These are phyloP conservation scores for Hemistola chrysoprasaria DNA, from an alignment of 2,888 invertebrate genomes.

Conservation along the genomic window DNA sequence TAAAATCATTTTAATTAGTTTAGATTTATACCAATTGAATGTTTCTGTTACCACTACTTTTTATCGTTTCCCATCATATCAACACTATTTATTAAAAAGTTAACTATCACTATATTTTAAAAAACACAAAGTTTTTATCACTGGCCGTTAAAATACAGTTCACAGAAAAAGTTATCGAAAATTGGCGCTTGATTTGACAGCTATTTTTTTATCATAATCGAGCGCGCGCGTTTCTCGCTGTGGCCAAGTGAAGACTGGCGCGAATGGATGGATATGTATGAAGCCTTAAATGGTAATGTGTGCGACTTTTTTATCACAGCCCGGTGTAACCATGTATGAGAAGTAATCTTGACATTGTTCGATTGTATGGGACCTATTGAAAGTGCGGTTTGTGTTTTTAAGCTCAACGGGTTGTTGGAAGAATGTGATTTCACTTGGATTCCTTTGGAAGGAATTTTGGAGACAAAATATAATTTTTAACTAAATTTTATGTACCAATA, in stretches of 20 bases:
- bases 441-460: not conserved
- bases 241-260: slow-evolving; percentile 60
- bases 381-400: slow-evolving; percentile 12
- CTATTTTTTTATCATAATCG: slow-evolving; percentile 22
- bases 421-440: not conserved
- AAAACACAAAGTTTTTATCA: slow-evolving; percentile 10
- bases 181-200: slow-evolving; percentile 7
- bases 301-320: slow-evolving; percentile 35
- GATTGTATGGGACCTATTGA: slow-evolving; percentile 19
- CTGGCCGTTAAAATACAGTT: slow-evolving; percentile 9
- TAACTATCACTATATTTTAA: slow-evolving; percentile 7
- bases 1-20: too few relatives aligned
- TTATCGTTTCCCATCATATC: slow-evolving; percentile 16
- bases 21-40: slow-evolving; percentile 10
- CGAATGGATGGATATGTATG: slow-evolving; percentile 32
- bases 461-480: too few relatives aligned
- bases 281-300: slow-evolving; percentile 50
- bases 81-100: slow-evolving; percentile 15
- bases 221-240: slow-evolving; percentile 47
- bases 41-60: not conserved
- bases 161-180: slow-evolving; percentile 2
- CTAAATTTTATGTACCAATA: too few relatives aligned
- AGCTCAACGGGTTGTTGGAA: too few relatives aligned
- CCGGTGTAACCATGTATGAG: slow-evolving; percentile 28
- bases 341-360: slow-evolving; percentile 23